phyloP scores from a whole-genome alignment of 1,140 invertebrate genomes.

The Apolygus lucorum region DNA sequence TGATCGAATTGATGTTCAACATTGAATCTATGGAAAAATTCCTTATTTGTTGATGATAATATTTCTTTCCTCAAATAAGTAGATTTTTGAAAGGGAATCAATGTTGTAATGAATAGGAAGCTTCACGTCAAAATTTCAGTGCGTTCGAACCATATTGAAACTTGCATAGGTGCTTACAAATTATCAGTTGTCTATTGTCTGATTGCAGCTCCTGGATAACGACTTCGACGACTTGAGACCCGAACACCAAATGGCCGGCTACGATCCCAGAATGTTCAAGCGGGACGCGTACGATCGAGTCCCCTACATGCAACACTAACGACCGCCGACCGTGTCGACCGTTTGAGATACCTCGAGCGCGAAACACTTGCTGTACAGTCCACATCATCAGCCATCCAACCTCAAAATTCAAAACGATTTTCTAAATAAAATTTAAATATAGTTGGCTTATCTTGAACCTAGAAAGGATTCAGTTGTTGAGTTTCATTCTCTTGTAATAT shows the following conservation, averaged over 20 bases:
- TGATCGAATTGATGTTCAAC: no score
- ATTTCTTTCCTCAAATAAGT: no score
- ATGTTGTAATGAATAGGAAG: no score
- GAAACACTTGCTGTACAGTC: background rate
- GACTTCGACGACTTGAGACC: slow-evolving; percentile 16
- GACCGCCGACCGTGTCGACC: background rate
- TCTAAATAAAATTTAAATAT: background rate
- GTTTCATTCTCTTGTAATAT: background rate
- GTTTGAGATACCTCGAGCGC: background rate
- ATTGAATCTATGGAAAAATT: no score
- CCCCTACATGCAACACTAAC: background rate
- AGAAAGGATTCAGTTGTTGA: background rate
- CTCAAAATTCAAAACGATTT: background rate
- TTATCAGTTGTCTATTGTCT: no score
- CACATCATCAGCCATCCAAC: background rate
- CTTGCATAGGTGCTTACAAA: no score
- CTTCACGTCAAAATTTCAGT: no score
- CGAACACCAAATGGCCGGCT: slow-evolving; percentile 22
- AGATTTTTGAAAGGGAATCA: no score
- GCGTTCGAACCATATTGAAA: no score
- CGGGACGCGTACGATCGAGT: slow-evolving; percentile 16
- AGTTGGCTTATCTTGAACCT: background rate
- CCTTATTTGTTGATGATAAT: no score
- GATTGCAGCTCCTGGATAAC: slow-evolving; percentile 25
- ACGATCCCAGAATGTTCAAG: slow-evolving; percentile 25